Conservation (phyloP, 2,113 vertebrate species). For the Onychostruthus taczanowskii region DNA sequence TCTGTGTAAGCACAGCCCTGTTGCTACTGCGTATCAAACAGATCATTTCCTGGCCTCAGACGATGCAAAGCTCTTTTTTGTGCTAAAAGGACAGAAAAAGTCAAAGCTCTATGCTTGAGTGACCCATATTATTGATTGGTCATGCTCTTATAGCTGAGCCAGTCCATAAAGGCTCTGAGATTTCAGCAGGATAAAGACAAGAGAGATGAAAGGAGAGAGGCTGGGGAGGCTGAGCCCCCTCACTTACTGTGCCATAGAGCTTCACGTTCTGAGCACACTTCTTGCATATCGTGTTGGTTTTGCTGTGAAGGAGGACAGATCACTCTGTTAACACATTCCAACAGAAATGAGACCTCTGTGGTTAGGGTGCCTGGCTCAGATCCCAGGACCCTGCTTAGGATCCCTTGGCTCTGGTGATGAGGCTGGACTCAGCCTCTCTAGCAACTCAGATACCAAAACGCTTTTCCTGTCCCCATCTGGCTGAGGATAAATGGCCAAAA, state of each 20-base stretch:
- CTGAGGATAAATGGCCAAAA: not conserved
- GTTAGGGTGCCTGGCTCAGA: not conserved
- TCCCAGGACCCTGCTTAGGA: not conserved
- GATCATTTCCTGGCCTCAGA: not conserved
- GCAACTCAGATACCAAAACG: not conserved
- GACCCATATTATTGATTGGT: not conserved
- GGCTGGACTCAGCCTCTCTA: not conserved
- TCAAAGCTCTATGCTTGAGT: not conserved
- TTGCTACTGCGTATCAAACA: not conserved
- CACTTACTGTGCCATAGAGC: conserved; percentile 80
- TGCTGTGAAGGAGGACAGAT: conserved; percentile 63
- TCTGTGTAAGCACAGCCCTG: not conserved
- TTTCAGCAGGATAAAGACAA: not conserved
- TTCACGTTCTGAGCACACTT: conserved; percentile 83
- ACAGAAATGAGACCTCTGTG: not conserved
- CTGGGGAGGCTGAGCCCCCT: not conserved
- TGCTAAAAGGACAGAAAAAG: not conserved
- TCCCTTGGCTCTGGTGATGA: not conserved
- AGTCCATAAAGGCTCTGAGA: not conserved
- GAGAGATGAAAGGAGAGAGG: not conserved
- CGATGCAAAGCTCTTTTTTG: not conserved
- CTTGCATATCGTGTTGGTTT: conserved; percentile 84
- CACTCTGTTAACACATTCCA: not conserved
- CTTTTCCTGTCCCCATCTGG: not conserved
- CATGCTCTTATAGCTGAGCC: not conserved